These are phyloP conservation scores for Crossaster papposus DNA, from an alignment of 53 echinoderm and acorn worm genomes.

Conservation along the genomic window DNA sequence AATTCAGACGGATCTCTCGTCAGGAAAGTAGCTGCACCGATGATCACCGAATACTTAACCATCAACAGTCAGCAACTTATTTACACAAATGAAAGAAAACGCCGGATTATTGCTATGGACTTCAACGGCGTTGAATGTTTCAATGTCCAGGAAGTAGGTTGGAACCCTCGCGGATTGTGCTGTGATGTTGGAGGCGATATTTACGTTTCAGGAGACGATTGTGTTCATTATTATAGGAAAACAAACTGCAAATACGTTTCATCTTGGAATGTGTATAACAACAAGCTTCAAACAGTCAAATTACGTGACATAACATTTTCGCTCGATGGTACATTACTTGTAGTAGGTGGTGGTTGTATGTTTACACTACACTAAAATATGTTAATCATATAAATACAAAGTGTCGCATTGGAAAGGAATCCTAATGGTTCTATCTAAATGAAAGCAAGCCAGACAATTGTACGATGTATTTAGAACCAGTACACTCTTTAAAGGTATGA, in stretches of 20 bases:
- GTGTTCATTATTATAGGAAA: neutral
- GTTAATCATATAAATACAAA: too few relatives aligned
- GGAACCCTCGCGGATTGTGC: neutral
- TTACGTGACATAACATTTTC: too few relatives aligned
- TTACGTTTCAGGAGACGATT: neutral
- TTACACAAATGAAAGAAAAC: neutral
- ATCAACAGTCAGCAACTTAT: neutral
- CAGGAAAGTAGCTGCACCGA: neutral
- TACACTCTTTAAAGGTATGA: too few relatives aligned
- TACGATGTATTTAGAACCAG: too few relatives aligned
- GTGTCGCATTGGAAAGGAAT: too few relatives aligned
- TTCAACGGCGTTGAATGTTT: neutral
- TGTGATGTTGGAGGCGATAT: neutral
- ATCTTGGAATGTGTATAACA: too few relatives aligned
- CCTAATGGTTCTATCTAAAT: too few relatives aligned
- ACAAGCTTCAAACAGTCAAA: too few relatives aligned
- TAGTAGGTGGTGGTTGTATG: too few relatives aligned
- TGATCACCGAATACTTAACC: neutral
- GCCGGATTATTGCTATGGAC: neutral
- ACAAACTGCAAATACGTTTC: neutral
- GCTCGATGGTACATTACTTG: too few relatives aligned
- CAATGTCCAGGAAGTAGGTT: neutral
- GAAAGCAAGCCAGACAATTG: too few relatives aligned
- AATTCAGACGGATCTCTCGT: neutral
- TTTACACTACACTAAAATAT: too few relatives aligned